Percentiles rank a stretch among this genome's conserved stretches.
phyloP scores from a whole-genome alignment of 64 coral and sea anemone genomes.

The Astreopora myriophthalma region DNA sequence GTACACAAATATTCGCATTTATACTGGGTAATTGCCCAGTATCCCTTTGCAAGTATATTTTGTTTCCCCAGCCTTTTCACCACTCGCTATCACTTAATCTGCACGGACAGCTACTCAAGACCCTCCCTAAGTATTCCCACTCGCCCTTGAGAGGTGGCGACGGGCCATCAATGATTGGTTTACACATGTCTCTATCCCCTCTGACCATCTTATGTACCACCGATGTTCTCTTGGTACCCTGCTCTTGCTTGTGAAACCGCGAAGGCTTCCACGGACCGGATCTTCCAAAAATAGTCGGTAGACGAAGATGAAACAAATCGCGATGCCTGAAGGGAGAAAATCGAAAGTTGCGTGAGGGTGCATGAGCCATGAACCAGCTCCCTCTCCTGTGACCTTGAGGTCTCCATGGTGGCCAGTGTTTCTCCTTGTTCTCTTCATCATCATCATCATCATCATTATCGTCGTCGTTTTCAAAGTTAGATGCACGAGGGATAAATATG shows the following conservation, averaged over 20 bases:
- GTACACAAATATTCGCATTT: too few species aligned
- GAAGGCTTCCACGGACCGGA: slow-evolving; percentile 23
- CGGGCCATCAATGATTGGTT: slow-evolving; percentile 29
- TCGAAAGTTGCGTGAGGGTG: neutral
- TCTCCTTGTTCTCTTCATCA: slow-evolving; percentile 1
- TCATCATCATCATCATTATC: neutral
- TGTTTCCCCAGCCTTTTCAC: neutral
- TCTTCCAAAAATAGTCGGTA: slow-evolving; percentile 13
- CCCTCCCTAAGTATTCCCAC: slow-evolving; percentile 66
- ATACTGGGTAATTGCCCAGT: too few species aligned
- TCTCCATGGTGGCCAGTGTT: neutral
- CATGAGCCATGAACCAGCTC: slow-evolving; percentile 12
- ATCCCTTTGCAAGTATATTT: neutral
- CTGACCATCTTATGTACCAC: slow-evolving; percentile 27
- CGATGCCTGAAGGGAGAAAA: neutral
- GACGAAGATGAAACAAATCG: slow-evolving; percentile 26
- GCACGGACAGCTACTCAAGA: slow-evolving; percentile 70
- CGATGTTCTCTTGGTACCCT: slow-evolving; percentile 18
- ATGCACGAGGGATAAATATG: slow-evolving; percentile 25
- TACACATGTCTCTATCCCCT: slow-evolving; percentile 34
- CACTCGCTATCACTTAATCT: slow-evolving; percentile 41
- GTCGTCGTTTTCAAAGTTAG: neutral
- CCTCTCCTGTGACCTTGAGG: slow-evolving; percentile 25
- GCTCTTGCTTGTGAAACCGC: neutral
- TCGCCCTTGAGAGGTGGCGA: slow-evolving; percentile 36